phyloP scores from a whole-genome alignment of 2,113 vertebrate genomes.

The Peromyscus leucopus region DNA sequence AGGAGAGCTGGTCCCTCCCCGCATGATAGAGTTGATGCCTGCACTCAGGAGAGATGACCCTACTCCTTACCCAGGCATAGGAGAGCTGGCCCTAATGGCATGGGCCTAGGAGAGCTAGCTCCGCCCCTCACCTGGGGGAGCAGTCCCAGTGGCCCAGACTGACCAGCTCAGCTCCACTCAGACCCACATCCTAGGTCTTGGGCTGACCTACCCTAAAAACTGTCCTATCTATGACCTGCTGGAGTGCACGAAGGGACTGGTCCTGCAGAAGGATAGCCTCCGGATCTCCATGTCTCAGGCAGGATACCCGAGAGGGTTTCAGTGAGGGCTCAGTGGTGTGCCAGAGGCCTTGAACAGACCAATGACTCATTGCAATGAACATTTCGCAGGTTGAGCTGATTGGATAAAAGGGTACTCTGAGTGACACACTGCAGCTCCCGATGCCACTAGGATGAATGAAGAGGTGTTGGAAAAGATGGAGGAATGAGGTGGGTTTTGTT shows the following conservation, averaged over 20 bases:
- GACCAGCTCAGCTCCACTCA: background rate
- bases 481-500: background rate
- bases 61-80: background rate
- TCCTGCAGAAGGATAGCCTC: background rate
- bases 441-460: background rate
- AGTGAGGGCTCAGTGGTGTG: background rate
- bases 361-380: background rate
- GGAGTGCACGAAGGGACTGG: background rate
- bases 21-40: background rate
- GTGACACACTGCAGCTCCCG: background rate
- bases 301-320: background rate
- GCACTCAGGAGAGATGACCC: background rate
- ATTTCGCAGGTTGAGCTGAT: background rate
- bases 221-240: background rate
- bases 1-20: background rate
- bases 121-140: too few species aligned
- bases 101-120: background rate
- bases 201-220: background rate
- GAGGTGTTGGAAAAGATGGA: background rate
- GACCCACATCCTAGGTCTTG: background rate
- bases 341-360: background rate
- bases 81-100: background rate
- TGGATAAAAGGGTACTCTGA: background rate
- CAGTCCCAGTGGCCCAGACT: background rate
- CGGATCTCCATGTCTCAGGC: background rate